These are phyloP conservation scores for Bubalus kerabau DNA, from an alignment of 2,113 vertebrate genomes.

Conservation along the genomic window DNA sequence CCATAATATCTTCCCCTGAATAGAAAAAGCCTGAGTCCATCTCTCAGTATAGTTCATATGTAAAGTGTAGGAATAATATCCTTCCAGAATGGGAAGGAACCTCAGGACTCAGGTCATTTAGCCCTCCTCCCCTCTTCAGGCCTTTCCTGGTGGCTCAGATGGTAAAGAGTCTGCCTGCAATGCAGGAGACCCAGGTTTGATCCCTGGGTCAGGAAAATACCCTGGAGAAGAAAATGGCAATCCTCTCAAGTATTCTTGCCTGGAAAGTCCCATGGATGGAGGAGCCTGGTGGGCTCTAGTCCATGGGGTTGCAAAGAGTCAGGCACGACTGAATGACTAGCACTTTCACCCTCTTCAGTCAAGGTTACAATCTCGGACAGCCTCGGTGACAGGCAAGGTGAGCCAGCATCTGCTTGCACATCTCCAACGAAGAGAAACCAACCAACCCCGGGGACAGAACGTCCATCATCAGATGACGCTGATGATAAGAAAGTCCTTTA, in stretches of 20 bases:
- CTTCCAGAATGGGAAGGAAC: not conserved
- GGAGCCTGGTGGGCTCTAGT: not conserved
- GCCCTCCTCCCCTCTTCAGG: not conserved
- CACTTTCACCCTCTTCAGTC: not conserved
- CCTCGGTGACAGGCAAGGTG: too few species aligned
- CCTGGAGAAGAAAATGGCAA: not conserved
- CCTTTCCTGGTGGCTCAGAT: not conserved
- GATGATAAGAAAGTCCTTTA: not conserved
- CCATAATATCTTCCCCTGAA: not conserved
- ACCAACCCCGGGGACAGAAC: not conserved
- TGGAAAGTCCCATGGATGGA: not conserved
- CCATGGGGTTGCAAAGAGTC: not conserved
- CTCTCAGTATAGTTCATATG: not conserved
- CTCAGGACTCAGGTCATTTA: not conserved
- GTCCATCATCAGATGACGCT: fast-evolving
- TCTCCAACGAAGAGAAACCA: not conserved
- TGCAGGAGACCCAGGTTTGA: not conserved
- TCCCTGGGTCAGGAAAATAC: not conserved
- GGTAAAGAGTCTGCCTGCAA: not conserved
- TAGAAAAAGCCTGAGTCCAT: not conserved
- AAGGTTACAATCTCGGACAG: not conserved
- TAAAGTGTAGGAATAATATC: not conserved
- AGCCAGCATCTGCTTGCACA: fast-evolving
- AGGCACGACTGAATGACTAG: not conserved
- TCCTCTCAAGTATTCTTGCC: not conserved